Evolutionary conservation across 92 coral and sea anemone species (phyloP), one percentile per base, ranked within the genome.

Genomic region (Epizoanthus ramosus): DNA sequence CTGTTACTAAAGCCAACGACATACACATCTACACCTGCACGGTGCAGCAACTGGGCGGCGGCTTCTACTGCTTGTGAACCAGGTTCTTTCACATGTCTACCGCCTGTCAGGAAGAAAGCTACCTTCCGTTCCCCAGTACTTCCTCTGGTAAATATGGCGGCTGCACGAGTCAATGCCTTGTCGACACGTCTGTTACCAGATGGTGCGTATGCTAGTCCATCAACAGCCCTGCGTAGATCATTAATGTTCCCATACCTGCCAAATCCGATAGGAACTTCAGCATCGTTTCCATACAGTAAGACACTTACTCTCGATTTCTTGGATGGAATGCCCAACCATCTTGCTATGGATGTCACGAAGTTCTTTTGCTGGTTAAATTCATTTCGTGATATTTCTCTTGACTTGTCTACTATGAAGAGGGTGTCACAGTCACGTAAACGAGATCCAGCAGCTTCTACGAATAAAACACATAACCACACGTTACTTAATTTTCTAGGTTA

Each of bases 81-180:
- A 3, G 82, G 57, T 69, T 74, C 86, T 14, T 39, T 74, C 8
- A 83, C 67, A 73, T 80, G 79, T 58, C 60, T 85, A 58, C 69
- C 67, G 17, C 90, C 90, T 19, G 90, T 82, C 15, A 87, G 84
- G 54, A 87, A 64, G 66, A 87, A 63, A 54, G 85, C 87, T 54
- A 87, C 71, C 37, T 87, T 87, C 13, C 77, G 80, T 25, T 74
- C 87, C n/a, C 87, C 90, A 14, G 83, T 50, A 19, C 84, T 61
- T 16, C 79, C 47, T 33, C 57, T 15, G 13, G 79, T 58, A 21
- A 87, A 85, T 35, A 74, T 14, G 14, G 75, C 65, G 14, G 83
- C 73, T 68, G 80, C 83, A 14, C 79, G 81, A 21, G 83, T 79
- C 68, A 95, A 41, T 3, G 90, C 98, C 70, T 19, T 60, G 59